Evolutionary conservation across 2,113 vertebrate species (phyloP), one percentile per base, ranked within the genome.

Genomic region (Aegithalos caudatus): DNA sequence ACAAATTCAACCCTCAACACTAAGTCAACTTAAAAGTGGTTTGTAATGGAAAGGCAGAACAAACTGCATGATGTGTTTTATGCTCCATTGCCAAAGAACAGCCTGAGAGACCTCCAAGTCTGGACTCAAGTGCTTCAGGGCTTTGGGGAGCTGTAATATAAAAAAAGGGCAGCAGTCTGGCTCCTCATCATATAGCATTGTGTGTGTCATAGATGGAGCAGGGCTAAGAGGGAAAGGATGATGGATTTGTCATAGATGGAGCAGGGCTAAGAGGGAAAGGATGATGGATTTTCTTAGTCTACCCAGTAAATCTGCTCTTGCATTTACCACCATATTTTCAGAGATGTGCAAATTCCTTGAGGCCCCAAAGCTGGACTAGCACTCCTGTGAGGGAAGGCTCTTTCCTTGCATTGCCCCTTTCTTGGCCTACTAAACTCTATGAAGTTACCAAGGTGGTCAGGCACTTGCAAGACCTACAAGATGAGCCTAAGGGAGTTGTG

Each of bases 11-110:
- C n/a, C n/a, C n/a, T n/a, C n/a, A n/a, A n/a, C n/a, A n/a, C n/a
- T n/a, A n/a, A n/a, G n/a, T n/a, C 35, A 58, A 50, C 53, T 76
- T 48, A 47, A 88, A 90, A 82, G 42, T 66, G 29, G 58, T 62
- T 91, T 86, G 71, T 66, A 85, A 79, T 90, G 74, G 91, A 87
- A 88, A 90, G 62, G 58, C 85, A 92, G 90, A 93, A 92, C 76
- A 73, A 94, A 27, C 54, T 62, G n/a, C 86, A 42, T 2, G 27
- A 66, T 79, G 50, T 62, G 29, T 77, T 62, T 35, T 80, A 57
- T 12, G 82, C 71, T 80, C 76, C 79, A 70, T 33, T 77, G 88
- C 74, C 62, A 88, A 70, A 66, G 76, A 88, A 73, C 64, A 83
- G 71, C 57, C 79, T 73, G 54, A 80, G 81, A 82, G 76, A 80